phyloP scores from a whole-genome alignment of 1,140 invertebrate species.

The Drosophila burlai region DNA sequence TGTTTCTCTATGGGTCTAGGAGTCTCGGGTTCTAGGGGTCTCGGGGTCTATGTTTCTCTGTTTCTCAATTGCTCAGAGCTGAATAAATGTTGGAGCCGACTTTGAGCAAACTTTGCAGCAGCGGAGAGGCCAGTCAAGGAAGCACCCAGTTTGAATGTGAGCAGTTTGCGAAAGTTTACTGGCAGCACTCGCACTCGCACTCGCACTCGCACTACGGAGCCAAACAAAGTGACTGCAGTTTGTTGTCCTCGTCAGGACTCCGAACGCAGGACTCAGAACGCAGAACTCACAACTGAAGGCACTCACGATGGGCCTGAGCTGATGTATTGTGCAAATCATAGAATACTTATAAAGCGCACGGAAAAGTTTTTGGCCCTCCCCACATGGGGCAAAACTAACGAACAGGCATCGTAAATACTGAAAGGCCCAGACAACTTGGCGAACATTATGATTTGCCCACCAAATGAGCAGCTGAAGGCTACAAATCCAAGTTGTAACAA shows the following conservation, averaged over 20 bases:
- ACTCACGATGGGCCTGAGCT: slow-evolving; percentile 25
- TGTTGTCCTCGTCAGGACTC: slow-evolving; percentile 34
- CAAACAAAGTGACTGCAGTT: slow-evolving; percentile 71
- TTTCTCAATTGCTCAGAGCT: slow-evolving; percentile 16
- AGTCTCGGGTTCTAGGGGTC: background rate
- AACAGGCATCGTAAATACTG: slow-evolving; percentile 5
- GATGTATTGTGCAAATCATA: slow-evolving; percentile 41
- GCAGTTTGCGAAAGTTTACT: slow-evolving; percentile 36
- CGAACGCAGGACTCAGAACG: background rate
- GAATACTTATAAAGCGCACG: slow-evolving; percentile 19
- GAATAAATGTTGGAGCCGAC: slow-evolving; percentile 27
- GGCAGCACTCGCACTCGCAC: slow-evolving; percentile 9
- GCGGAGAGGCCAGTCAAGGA: slow-evolving; percentile 34
- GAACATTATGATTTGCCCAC: slow-evolving; percentile 7
- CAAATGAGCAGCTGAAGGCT: slow-evolving; percentile 15
- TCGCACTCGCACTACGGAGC: slow-evolving; percentile 22
- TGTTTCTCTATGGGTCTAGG: slow-evolving; percentile 10
- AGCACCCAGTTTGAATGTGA: slow-evolving; percentile 28
- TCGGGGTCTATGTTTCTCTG: background rate
- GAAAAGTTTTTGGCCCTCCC: slow-evolving; percentile 12
- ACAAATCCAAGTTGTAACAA: slow-evolving; percentile 2
- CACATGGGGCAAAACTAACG: slow-evolving; percentile 4
- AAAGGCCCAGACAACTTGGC: slow-evolving; percentile 9
- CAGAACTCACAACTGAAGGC: slow-evolving; percentile 25
- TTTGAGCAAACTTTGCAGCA: slow-evolving; percentile 19